Evolutionary conservation across 2,888 invertebrate species (phyloP).

Genomic region (Drosophila mulleri): DNA sequence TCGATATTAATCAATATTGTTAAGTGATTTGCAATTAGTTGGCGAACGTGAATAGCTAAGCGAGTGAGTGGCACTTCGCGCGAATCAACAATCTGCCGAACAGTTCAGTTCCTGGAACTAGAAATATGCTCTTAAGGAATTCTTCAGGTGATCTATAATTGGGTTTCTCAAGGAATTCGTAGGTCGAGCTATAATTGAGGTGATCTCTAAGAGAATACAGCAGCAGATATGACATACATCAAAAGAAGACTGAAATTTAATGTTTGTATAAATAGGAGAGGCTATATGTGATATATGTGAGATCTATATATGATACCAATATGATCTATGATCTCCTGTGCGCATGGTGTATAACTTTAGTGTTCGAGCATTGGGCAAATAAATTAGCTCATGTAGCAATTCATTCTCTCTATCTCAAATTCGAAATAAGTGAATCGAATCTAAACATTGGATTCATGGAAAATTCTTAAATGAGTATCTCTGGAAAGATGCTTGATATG

Average conservation of each 20-base stretch:
- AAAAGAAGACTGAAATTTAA: too few species aligned
- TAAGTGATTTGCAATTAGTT: conserved; percentile 60
- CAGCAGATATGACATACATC: too few species aligned
- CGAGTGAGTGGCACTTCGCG: conserved; percentile 15
- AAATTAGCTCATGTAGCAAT: not conserved
- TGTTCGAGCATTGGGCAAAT: not conserved
- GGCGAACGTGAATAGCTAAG: conserved; percentile 23
- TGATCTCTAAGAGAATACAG: too few species aligned
- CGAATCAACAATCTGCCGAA: conserved; percentile 28
- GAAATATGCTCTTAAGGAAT: conserved; percentile 7
- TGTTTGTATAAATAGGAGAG: too few species aligned
- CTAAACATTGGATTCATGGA: not conserved
- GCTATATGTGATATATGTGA: not conserved
- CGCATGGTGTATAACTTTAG: not conserved
- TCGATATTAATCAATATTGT: conserved; percentile 39
- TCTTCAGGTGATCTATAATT: not conserved
- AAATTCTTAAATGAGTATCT: not conserved
- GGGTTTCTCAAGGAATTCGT: not conserved
- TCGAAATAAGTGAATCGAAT: not conserved
- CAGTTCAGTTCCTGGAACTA: conserved; percentile 28
- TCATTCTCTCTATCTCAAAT: not conserved
- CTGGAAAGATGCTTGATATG: not conserved
- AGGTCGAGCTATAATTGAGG: too few species aligned
- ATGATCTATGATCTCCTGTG: not conserved
- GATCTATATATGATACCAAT: not conserved